phyloP scores from a whole-genome alignment of 53 echinoderm and acorn worm genomes.

The Holothuria scabra region DNA sequence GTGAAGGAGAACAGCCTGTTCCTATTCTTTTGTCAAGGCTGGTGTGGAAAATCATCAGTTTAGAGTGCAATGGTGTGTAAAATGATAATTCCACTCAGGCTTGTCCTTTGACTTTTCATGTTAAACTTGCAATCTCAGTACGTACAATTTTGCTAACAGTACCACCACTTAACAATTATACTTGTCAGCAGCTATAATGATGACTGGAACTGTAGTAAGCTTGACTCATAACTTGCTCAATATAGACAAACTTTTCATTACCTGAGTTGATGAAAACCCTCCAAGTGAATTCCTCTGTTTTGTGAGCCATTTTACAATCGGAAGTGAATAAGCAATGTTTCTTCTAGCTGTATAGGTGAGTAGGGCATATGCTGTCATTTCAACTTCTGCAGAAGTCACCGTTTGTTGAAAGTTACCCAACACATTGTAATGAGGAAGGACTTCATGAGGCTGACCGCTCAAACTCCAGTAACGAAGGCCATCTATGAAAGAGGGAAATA shows the following conservation, averaged over 20 bases:
- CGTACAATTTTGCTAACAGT: no score
- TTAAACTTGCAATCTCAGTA: no score
- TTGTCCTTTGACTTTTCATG: no score
- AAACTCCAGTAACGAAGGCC: conserved; percentile 90
- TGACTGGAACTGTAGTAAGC: no score
- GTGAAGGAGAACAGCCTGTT: no score
- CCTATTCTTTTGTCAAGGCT: no score
- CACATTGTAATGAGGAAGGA: conserved; percentile 38
- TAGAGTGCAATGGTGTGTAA: no score
- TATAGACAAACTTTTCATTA: background rate
- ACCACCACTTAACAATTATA: no score
- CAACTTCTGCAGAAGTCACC: conserved; percentile 93
- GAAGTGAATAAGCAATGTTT: conserved; percentile 92
- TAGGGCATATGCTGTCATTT: conserved; percentile 97
- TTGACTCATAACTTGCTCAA: background rate
- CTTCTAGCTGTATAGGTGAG: conserved; percentile 88
- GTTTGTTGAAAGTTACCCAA: conserved; percentile 74
- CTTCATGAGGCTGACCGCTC: conserved; percentile 83
- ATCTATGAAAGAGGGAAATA: conserved; percentile 49
- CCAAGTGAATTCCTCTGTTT: conserved; percentile 94
- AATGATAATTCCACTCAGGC: no score
- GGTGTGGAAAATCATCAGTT: no score
- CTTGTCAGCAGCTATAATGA: no score
- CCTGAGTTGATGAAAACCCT: conserved; percentile 98
- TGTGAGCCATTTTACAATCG: conserved; percentile 98